Conservation (phyloP, 2,113 vertebrate genomes). For the Himantopus leucocephalus region DNA sequence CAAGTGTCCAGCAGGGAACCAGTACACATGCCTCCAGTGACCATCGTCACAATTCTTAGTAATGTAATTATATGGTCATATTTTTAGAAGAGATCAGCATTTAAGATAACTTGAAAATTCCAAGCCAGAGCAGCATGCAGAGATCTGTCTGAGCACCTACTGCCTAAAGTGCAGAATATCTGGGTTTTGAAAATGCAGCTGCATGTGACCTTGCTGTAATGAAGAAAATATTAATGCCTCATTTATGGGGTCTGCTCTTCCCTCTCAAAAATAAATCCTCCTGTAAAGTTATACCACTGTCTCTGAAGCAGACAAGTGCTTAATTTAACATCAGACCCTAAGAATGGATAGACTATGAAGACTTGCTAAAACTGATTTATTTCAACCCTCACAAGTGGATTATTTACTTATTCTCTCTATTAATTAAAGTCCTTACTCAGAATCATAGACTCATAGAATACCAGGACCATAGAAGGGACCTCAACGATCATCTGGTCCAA, state of each 20-base stretch:
- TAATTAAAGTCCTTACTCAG: conserved; percentile 3
- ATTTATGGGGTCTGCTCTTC: neutral
- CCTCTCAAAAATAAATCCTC: neutral
- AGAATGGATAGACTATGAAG: neutral
- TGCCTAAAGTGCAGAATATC: conserved; percentile 27
- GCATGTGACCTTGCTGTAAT: conserved; percentile 22
- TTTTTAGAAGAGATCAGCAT: conserved; percentile 57
- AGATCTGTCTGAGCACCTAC: conserved; percentile 21
- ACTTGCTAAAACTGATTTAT: neutral
- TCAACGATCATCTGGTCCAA: neutral
- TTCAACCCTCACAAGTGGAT: neutral
- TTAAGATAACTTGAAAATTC: conserved; percentile 49
- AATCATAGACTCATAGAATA: neutral
- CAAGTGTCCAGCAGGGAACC: conserved; percentile 60
- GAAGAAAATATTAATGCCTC: conserved; percentile 30
- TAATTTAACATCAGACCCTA: neutral
- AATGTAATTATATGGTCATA: conserved; percentile 51
- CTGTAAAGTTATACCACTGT: neutral
- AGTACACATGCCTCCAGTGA: conserved; percentile 55
- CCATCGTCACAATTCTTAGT: conserved; percentile 36
- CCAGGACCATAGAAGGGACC: neutral
- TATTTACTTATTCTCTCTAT: neutral
- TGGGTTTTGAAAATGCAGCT: conserved; percentile 22
- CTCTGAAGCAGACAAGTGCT: neutral
- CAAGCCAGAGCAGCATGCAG: neutral